phyloP scores from a whole-genome alignment of 2,113 vertebrate genomes.

The Bagarius yarrelli region DNA sequence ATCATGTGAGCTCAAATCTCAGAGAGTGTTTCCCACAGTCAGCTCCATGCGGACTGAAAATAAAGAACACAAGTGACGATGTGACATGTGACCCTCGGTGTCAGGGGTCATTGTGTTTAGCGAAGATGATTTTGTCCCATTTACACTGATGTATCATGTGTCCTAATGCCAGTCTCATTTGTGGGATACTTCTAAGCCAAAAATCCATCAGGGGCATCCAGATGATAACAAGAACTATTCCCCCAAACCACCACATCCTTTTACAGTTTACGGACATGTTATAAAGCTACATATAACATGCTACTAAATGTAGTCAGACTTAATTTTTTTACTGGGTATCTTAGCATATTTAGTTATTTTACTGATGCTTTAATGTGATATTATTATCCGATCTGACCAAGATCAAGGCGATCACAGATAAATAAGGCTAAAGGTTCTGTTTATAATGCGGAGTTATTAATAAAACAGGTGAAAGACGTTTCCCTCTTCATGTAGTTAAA shows the following conservation, averaged over 20 bases:
- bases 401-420: neutral
- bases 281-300: neutral
- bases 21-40: constrained; percentile 27
- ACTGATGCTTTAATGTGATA: neutral
- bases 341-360: neutral
- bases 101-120: constrained; percentile 32
- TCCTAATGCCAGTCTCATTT: neutral
- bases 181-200: neutral
- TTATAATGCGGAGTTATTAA: neutral
- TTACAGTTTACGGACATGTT: neutral
- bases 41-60: constrained; percentile 27
- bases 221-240: neutral
- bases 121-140: neutral
- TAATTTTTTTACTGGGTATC: neutral
- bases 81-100: constrained; percentile 31
- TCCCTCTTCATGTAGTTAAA: constrained; percentile 18
- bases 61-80: constrained; percentile 29
- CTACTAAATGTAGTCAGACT: neutral
- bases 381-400: neutral
- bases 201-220: neutral
- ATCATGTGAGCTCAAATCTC: constrained; percentile 14
- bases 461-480: constrained; percentile 15
- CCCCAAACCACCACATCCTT: neutral
- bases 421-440: neutral
- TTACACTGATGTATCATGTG: neutral